Conservation (phyloP, 2,797 vertebrate genomes). For the Acanthornis magna region DNA sequence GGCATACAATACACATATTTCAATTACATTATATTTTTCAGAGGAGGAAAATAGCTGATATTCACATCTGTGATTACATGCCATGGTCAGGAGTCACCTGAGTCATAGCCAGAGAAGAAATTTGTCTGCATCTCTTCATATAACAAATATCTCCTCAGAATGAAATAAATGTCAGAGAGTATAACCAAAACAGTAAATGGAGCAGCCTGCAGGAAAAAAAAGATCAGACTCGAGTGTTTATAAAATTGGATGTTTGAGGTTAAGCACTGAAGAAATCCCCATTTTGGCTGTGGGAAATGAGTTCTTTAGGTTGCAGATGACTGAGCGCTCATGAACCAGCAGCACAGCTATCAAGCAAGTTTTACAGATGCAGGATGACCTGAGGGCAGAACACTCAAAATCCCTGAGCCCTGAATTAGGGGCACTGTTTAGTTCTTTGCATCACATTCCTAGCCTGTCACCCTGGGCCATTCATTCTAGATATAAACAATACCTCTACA, state of each 20-base stretch:
- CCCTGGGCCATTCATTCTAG: not conserved
- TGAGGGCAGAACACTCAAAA: not conserved
- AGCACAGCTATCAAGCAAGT: not conserved
- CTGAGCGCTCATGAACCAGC: not conserved
- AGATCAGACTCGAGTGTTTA: not conserved
- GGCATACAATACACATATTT: not conserved
- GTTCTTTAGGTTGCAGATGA: not conserved
- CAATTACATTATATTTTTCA: not conserved
- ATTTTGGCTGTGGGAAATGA: not conserved
- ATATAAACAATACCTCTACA: not conserved
- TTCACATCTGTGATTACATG: not conserved
- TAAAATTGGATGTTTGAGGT: conserved; percentile 14
- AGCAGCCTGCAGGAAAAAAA: not conserved
- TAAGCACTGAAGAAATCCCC: conserved; percentile 8
- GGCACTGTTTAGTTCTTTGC: not conserved
- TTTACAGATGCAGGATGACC: not conserved
- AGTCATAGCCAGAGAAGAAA: not conserved
- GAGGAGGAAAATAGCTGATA: not conserved
- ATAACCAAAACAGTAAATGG: not conserved
- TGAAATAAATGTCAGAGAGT: not conserved
- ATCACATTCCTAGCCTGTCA: not conserved
- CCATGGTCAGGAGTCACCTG: not conserved
- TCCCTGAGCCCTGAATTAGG: not conserved
- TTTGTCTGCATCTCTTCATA: not conserved
- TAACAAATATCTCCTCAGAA: not conserved